A percentile compares a stretch with the other conserved stretches of the same genome.
Conservation (phyloP, 2,113 vertebrate genomes). For the Dicentrarchus labrax region DNA sequence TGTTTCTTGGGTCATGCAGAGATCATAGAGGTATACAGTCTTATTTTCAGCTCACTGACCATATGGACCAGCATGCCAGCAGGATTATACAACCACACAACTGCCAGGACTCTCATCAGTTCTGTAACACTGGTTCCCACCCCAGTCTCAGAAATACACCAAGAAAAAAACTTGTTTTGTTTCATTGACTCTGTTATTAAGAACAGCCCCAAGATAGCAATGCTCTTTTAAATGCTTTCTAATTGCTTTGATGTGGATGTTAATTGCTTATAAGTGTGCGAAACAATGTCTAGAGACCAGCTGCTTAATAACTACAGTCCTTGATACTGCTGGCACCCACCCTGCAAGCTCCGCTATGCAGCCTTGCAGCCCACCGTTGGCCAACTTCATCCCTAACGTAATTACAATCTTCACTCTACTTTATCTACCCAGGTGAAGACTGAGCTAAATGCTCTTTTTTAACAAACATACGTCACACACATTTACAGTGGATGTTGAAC, state of each 20-base stretch:
- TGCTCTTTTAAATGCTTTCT: slow-evolving; percentile 43
- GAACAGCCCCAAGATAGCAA: slow-evolving; percentile 41
- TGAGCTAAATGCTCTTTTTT: not conserved
- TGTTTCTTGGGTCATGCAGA: not conserved
- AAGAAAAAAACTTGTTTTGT: slow-evolving; percentile 10
- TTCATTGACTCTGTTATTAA: slow-evolving; percentile 37
- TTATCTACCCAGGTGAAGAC: slow-evolving; percentile 5
- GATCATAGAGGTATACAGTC: not conserved
- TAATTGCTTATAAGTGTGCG: slow-evolving; percentile 57
- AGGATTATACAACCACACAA: slow-evolving; percentile 31
- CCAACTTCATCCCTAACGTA: slow-evolving; percentile 1
- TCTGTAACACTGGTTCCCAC: slow-evolving; percentile 45
- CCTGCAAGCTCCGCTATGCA: not conserved
- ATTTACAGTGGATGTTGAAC: not conserved
- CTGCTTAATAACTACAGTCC: slow-evolving; percentile 44
- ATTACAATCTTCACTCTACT: slow-evolving; percentile 11
- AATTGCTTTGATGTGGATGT: slow-evolving; percentile 52
- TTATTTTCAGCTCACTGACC: slow-evolving; percentile 46
- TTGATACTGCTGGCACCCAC: slow-evolving; percentile 23
- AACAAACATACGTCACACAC: not conserved
- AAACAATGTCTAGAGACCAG: slow-evolving; percentile 55
- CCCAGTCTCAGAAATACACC: not conserved
- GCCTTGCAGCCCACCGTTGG: slow-evolving; percentile 6
- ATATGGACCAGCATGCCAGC: slow-evolving; percentile 15
- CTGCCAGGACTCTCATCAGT: slow-evolving; percentile 38